phyloP scores from a whole-genome alignment of 2,797 vertebrate species.

The Miopithecus talapoin region DNA sequence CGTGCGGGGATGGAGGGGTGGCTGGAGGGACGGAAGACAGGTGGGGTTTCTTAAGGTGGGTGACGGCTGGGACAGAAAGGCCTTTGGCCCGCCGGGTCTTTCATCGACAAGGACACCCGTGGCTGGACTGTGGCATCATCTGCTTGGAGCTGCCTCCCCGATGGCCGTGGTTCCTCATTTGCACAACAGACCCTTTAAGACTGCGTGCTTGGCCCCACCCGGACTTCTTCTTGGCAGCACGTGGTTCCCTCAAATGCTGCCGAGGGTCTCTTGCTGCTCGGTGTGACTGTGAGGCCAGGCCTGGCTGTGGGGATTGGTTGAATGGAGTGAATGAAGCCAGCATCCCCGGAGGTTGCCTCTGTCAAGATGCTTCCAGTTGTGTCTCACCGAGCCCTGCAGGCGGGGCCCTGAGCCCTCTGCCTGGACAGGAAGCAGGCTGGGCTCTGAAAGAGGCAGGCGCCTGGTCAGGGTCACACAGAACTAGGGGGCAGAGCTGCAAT shows the following conservation, averaged over 20 bases:
- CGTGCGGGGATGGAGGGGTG: neutral
- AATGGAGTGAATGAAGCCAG: neutral
- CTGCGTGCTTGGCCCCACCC: rapidly evolving
- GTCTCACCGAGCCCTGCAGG: rapidly evolving
- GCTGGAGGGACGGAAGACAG: neutral
- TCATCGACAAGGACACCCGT: neutral
- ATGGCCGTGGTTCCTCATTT: rapidly evolving
- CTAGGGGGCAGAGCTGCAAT: too few relatives aligned
- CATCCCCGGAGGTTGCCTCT: rapidly evolving
- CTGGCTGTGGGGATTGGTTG: neutral
- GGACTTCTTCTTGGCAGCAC: neutral
- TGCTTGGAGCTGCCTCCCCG: neutral
- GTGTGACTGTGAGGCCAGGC: neutral
- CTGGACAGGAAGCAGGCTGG: neutral
- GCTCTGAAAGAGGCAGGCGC: neutral
- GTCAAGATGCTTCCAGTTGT: rapidly evolving
- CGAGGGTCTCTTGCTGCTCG: rapidly evolving
- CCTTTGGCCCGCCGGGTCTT: neutral
- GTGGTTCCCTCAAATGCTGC: too few relatives aligned
- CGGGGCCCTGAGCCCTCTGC: neutral
- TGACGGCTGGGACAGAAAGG: neutral
- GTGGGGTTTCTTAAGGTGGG: too few relatives aligned
- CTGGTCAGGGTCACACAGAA: neutral
- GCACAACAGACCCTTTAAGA: rapidly evolving
- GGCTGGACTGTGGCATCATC: rapidly evolving